These are phyloP conservation scores for Cistogaster globosa DNA, from an alignment of 2,888 invertebrate genomes.

Conservation along the genomic window DNA sequence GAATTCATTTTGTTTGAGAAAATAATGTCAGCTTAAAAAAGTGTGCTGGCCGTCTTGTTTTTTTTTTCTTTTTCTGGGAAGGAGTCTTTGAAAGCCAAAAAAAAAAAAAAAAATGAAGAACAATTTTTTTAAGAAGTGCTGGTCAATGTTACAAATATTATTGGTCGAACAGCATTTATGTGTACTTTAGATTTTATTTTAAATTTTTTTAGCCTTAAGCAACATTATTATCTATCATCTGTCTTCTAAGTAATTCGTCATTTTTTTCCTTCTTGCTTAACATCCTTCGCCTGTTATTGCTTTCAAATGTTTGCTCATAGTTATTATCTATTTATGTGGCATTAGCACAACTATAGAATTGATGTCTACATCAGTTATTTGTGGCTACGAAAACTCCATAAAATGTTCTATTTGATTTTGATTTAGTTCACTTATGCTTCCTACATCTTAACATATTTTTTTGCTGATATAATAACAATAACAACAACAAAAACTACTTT, in stretches of 20 bases:
- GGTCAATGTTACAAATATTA: conserved; percentile 43
- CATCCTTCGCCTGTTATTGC: conserved; percentile 6
- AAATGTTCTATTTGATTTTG: conserved; percentile 54
- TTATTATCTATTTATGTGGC: conserved; percentile 47
- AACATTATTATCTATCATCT: conserved; percentile 59
- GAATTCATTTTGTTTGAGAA: no score
- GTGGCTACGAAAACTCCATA: conserved; percentile 49
- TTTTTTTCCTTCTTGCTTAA: background rate
- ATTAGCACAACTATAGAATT: conserved; percentile 58
- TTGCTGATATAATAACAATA: conserved; percentile 24
- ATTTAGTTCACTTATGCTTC: conserved; percentile 55
- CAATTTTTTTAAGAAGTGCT: background rate
- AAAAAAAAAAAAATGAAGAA: no score
- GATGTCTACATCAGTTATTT: conserved; percentile 47
- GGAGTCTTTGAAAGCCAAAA: no score
- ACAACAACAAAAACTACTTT: background rate
- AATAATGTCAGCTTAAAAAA: background rate
- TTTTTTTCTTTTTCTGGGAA: no score
- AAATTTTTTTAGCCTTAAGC: background rate
- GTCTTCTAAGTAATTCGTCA: conserved; percentile 64
- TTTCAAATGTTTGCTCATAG: background rate
- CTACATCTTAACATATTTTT: conserved; percentile 24
- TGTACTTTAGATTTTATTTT: conserved; percentile 5
- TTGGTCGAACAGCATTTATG: conserved; percentile 28
- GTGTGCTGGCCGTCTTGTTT: no score